Percentiles rank a stretch among this genome's conserved stretches.
phyloP scores from a whole-genome alignment of 1,140 invertebrate species.

The Tetramorium parvispinum region DNA sequence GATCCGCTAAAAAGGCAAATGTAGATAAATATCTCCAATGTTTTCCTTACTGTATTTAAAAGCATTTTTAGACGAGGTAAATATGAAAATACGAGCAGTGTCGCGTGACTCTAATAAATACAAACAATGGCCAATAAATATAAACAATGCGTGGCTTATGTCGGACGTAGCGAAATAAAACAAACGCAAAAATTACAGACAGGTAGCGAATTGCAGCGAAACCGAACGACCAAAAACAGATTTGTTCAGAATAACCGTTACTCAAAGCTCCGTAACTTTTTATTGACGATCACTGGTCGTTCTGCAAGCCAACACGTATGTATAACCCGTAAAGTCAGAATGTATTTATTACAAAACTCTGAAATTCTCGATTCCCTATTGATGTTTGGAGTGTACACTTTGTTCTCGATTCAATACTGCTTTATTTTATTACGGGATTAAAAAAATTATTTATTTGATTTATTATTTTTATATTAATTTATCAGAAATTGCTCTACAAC shows the following conservation, averaged over 20 bases:
- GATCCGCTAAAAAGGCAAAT: neutral
- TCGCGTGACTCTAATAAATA: conserved; percentile 7
- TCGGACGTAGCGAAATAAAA: conserved; percentile 7
- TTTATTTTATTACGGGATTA: neutral
- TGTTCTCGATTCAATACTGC: neutral
- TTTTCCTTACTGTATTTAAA: conserved; percentile 23
- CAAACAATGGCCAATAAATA: neutral
- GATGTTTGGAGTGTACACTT: conserved; percentile 18
- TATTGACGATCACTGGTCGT: neutral
- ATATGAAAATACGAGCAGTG: neutral
- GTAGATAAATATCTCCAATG: neutral
- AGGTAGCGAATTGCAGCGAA: neutral
- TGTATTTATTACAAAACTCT: neutral
- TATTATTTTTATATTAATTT: neutral
- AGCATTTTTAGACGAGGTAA: conserved; percentile 18
- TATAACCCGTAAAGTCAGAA: neutral
- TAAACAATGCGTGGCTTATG: conserved; percentile 14
- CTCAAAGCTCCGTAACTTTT: conserved; percentile 32
- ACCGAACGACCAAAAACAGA: neutral
- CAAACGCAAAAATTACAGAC: conserved; percentile 18
- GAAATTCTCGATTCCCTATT: conserved; percentile 13
- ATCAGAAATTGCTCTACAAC: neutral
- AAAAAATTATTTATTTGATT: neutral
- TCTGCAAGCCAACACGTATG: neutral
- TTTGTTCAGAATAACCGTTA: conserved; percentile 7